These are phyloP conservation scores for Parascotia fuliginaria DNA, from an alignment of 2,888 invertebrate species.

Conservation along the genomic window DNA sequence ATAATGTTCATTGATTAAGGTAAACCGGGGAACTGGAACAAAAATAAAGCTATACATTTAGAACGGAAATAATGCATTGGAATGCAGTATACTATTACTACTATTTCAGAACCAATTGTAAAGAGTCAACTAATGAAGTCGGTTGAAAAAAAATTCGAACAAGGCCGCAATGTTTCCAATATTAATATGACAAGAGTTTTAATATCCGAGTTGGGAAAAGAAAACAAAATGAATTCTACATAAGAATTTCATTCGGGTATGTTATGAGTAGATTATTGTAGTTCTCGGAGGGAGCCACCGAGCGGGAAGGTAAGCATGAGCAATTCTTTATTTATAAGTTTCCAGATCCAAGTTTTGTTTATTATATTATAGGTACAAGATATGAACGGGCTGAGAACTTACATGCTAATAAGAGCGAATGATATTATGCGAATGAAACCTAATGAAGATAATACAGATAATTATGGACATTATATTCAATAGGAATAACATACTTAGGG, in stretches of 20 bases:
- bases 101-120: slow-evolving; percentile 25
- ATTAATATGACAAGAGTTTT: slow-evolving; percentile 54
- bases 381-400: not conserved
- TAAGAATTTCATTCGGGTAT: slow-evolving; percentile 61
- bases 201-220: slow-evolving; percentile 71
- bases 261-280: slow-evolving; percentile 65
- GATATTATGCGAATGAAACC: too few species aligned
- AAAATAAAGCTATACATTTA: too few species aligned
- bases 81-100: too few species aligned
- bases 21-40: too few species aligned
- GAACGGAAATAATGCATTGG: too few species aligned
- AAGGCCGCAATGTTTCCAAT: slow-evolving; percentile 49
- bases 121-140: slow-evolving; percentile 27
- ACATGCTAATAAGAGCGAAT: too few species aligned
- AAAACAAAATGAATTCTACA: slow-evolving; percentile 56
- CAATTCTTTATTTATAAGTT: slow-evolving; percentile 64
- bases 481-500: too few species aligned
- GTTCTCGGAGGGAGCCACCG: slow-evolving; percentile 30
- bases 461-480: too few species aligned
- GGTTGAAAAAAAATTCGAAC: slow-evolving; percentile 55
- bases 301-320: slow-evolving; percentile 36
- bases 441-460: too few species aligned
- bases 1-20: too few species aligned
- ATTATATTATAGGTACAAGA: slow-evolving; percentile 1
- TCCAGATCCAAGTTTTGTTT: slow-evolving; percentile 28